These are phyloP conservation scores for Bos javanicus DNA, from an alignment of 2,113 vertebrate species.

Conservation along the genomic window DNA sequence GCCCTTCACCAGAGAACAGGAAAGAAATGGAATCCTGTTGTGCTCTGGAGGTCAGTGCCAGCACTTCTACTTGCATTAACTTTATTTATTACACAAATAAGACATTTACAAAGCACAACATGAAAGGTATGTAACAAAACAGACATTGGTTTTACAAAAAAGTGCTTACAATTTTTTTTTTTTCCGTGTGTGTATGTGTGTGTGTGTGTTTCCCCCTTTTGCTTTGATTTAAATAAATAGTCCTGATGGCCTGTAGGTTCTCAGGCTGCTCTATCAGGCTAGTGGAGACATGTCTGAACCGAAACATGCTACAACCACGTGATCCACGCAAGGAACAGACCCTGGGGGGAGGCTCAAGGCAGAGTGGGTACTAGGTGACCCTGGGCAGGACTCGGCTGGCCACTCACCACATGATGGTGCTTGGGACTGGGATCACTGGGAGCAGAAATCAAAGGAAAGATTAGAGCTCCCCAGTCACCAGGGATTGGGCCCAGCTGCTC, in stretches of 20 bases:
- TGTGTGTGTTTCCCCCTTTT: conserved; percentile 60
- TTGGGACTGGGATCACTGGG: conserved; percentile 43
- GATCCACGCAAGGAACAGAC: conserved; percentile 79
- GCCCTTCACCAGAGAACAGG: conserved; percentile 72
- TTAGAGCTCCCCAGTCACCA: conserved; percentile 15
- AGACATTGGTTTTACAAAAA: conserved; percentile 92
- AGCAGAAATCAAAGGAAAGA: conserved; percentile 23
- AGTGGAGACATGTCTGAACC: conserved; percentile 88
- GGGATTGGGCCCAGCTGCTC: not conserved
- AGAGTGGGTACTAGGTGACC: conserved; percentile 57
- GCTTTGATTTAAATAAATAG: conserved; percentile 97
- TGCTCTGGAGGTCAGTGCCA: conserved; percentile 83
- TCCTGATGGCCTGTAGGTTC: conserved; percentile 84
- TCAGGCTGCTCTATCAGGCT: conserved; percentile 86
- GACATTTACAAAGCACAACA: conserved; percentile 95
- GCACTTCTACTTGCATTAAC: conserved; percentile 87
- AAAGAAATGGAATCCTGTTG: conserved; percentile 79
- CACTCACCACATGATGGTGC: conserved; percentile 50
- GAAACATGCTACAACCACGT: conserved; percentile 85
- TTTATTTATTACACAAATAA: conserved; percentile 97
- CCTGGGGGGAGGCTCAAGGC: conserved; percentile 73
- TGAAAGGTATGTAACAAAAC: conserved; percentile 95
- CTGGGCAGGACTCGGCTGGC: conserved; percentile 55
- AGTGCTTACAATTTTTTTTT: conserved; percentile 97
- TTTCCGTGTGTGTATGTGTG: conserved; percentile 41